A percentile compares a stretch with the other conserved stretches of the same genome.
Evolutionary conservation across 2,888 invertebrate genomes (phyloP).

Genomic region (Aphodius sticticus): DNA sequence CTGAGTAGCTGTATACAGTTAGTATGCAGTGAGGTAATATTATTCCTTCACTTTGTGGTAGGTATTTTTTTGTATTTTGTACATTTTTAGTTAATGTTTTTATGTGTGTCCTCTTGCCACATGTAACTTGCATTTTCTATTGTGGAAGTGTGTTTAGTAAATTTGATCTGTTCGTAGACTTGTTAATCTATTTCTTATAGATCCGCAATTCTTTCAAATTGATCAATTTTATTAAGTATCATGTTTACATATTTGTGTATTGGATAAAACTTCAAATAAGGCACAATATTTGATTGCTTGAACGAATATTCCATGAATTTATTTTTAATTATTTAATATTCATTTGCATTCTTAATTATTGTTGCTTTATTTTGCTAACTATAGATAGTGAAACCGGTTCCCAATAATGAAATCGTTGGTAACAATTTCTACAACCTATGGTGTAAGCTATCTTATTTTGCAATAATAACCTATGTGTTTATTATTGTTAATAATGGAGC

Average conservation of each 20-base stretch:
- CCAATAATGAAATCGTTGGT: too few relatives aligned
- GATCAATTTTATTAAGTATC: not conserved
- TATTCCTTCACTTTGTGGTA: not conserved
- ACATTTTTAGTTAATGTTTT: not conserved
- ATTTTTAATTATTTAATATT: too few relatives aligned
- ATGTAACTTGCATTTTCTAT: conserved; percentile 7
- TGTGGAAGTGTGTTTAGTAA: not conserved
- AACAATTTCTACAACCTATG: too few relatives aligned
- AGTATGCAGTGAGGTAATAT: conserved; percentile 33
- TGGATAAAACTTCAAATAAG: not conserved
- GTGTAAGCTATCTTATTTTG: too few relatives aligned
- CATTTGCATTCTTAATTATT: too few relatives aligned
- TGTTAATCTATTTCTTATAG: not conserved
- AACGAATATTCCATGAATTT: too few relatives aligned
- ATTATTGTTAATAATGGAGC: too few relatives aligned
- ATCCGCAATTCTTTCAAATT: not conserved
- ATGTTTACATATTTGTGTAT: too few relatives aligned
- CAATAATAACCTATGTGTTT: too few relatives aligned
- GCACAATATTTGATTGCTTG: not conserved
- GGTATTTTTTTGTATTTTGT: not conserved
- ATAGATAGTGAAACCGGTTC: too few relatives aligned
- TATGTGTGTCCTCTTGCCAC: not conserved
- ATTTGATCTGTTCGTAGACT: not conserved
- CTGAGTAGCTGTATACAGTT: conserved; percentile 32
- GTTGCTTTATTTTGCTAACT: too few relatives aligned